Evolutionary conservation across 1,140 invertebrate genomes (phyloP).

Genomic region (Achroia grisella): DNA sequence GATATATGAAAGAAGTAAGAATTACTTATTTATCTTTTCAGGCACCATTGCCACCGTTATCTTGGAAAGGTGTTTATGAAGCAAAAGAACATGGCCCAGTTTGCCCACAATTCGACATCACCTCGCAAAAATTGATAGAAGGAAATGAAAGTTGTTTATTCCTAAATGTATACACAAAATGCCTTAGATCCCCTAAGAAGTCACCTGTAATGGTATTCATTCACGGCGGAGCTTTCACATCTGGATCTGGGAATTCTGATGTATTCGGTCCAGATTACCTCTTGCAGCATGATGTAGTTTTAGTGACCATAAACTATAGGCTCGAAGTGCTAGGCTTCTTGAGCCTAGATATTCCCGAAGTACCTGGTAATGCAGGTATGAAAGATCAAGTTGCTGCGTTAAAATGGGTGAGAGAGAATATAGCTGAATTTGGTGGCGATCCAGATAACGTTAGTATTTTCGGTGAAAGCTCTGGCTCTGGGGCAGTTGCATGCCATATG

Average conservation of each 20-base stretch:
- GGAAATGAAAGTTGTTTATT: constrained; percentile 74
- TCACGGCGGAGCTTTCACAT: constrained; percentile 79
- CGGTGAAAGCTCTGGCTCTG: constrained; percentile 75
- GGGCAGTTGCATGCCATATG: constrained; percentile 67
- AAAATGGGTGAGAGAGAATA: constrained; percentile 76
- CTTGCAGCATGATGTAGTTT: constrained; percentile 74
- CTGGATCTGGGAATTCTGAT: constrained; percentile 70
- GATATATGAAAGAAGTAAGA: not conserved
- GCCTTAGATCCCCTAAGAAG: constrained; percentile 21
- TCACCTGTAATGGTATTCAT: constrained; percentile 74
- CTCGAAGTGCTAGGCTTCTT: constrained; percentile 62
- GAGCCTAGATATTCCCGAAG: constrained; percentile 56
- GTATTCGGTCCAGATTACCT: constrained; percentile 76
- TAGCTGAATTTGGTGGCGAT: constrained; percentile 77
- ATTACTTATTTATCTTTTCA: not conserved
- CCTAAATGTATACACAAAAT: constrained; percentile 75
- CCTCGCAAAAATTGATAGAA: constrained; percentile 5
- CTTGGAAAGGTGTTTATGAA: constrained; percentile 68
- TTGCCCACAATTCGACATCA: constrained; percentile 39
- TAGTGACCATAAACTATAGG: constrained; percentile 78
- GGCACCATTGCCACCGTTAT: constrained; percentile 13
- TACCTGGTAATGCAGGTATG: constrained; percentile 75
- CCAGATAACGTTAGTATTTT: constrained; percentile 72
- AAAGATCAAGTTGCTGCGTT: constrained; percentile 77
- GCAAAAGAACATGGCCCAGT: constrained; percentile 50